A percentile compares a stretch with the other conserved stretches of the same genome.
Evolutionary conservation across 2,113 vertebrate species (phyloP).

Genomic region (Amphilophus citrinellus): DNA sequence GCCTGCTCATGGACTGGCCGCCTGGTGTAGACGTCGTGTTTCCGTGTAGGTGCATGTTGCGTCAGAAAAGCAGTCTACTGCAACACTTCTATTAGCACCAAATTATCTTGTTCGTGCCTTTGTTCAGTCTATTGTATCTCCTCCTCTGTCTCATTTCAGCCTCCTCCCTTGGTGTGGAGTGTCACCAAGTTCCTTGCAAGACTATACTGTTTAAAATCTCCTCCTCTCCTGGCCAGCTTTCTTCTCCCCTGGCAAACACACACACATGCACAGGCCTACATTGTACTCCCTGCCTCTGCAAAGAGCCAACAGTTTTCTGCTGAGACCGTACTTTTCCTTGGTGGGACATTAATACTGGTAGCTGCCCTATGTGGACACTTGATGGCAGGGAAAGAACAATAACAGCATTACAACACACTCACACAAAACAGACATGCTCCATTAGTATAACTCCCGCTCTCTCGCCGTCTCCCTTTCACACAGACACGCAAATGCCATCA

Average conservation of each 20-base stretch:
- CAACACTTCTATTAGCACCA: conserved; percentile 22
- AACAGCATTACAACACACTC: conserved; percentile 62
- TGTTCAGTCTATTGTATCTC: conserved; percentile 11
- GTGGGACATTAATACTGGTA: conserved; percentile 69
- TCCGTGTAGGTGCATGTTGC: conserved; percentile 38
- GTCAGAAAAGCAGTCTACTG: neutral
- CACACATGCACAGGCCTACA: conserved; percentile 46
- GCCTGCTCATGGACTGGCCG: conserved; percentile 57
- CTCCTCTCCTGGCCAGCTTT: conserved; percentile 33
- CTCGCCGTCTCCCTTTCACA: neutral
- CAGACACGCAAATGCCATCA: conserved; percentile 57
- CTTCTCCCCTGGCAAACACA: conserved; percentile 47
- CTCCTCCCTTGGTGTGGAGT: conserved; percentile 30
- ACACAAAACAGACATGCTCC: conserved; percentile 60
- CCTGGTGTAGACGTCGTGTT: conserved; percentile 25
- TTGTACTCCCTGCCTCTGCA: conserved; percentile 53
- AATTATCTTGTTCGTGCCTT: conserved; percentile 18
- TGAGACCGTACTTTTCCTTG: conserved; percentile 65
- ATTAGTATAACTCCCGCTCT: conserved; percentile 52
- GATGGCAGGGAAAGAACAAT: conserved; percentile 63
- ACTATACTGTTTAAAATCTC: conserved; percentile 48
- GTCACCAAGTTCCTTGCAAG: conserved; percentile 53
- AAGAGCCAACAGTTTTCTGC: conserved; percentile 71
- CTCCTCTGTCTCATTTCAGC: conserved; percentile 40
- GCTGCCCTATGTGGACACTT: conserved; percentile 64